phyloP scores from a whole-genome alignment of 2,888 invertebrate species.

The Euproctis similis region DNA sequence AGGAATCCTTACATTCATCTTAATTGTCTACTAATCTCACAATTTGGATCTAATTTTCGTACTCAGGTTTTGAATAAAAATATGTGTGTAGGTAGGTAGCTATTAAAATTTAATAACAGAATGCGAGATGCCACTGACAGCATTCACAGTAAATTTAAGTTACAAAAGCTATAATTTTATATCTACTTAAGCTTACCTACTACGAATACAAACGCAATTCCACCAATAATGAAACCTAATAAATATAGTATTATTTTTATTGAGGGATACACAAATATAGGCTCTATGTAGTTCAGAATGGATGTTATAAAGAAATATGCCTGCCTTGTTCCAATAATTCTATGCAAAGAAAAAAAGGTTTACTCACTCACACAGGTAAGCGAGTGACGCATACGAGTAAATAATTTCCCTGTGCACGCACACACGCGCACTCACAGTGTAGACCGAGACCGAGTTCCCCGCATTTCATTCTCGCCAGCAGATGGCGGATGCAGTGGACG shows the following conservation, averaged over 20 bases:
- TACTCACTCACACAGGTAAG: slow-evolving; percentile 50
- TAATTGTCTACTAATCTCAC: too few relatives aligned
- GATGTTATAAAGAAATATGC: slow-evolving; percentile 40
- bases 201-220: too few relatives aligned
- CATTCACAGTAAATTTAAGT: too few relatives aligned
- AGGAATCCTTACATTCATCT: too few relatives aligned
- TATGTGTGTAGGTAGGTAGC: too few relatives aligned
- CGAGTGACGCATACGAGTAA: slow-evolving; percentile 39
- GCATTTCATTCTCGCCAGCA: slow-evolving; percentile 74
- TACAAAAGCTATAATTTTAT: too few relatives aligned
- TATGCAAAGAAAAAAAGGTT: slow-evolving; percentile 60
- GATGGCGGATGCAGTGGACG: slow-evolving; percentile 75
- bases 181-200: too few relatives aligned
- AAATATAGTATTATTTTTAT: slow-evolving; percentile 16
- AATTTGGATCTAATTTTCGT: too few relatives aligned
- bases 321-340: slow-evolving; percentile 62
- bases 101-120: too few relatives aligned
- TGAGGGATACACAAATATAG: slow-evolving; percentile 26
- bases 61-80: too few relatives aligned
- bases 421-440: slow-evolving; percentile 41
- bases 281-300: slow-evolving; percentile 36
- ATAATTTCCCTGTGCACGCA: slow-evolving; percentile 42
- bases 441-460: slow-evolving; percentile 57
- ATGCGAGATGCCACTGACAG: too few relatives aligned
- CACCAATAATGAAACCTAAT: too few relatives aligned